Evolutionary conservation across 2,888 invertebrate species (phyloP).

Genomic region (Pseudococcus longispinus): DNA sequence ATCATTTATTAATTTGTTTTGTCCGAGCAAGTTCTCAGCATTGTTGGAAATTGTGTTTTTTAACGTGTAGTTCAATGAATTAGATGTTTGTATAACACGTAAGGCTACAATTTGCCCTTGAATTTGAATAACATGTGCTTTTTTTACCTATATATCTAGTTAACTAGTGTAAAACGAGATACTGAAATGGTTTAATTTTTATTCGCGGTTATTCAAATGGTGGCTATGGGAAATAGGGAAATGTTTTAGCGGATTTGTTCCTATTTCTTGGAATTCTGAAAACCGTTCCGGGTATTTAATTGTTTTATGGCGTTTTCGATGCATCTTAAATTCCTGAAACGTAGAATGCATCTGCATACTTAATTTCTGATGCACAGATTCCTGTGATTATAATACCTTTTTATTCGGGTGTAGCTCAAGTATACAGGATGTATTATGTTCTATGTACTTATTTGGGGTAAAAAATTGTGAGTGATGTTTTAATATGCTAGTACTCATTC

Average conservation of each 20-base stretch:
- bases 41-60: not conserved
- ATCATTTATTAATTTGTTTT: not conserved
- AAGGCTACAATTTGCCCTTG: constrained; percentile 6
- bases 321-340: too few relatives aligned
- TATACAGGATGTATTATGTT: too few relatives aligned
- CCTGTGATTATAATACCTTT: too few relatives aligned
- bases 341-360: too few relatives aligned
- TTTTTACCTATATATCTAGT: not conserved
- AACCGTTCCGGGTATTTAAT: too few relatives aligned
- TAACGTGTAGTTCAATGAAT: not conserved
- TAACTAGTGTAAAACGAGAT: not conserved
- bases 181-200: not conserved
- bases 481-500: too few relatives aligned
- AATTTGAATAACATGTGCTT: not conserved
- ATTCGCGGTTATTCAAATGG: not conserved
- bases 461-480: too few relatives aligned
- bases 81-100: not conserved
- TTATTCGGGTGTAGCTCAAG: too few relatives aligned
- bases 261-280: not conserved
- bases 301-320: too few relatives aligned
- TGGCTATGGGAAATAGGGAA: not conserved
- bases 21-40: not conserved
- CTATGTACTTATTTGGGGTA: too few relatives aligned
- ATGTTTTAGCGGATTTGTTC: not conserved
- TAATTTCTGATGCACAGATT: too few relatives aligned